These are phyloP conservation scores for Drosophila paranaensis DNA, from an alignment of 2,888 invertebrate species.

Conservation along the genomic window DNA sequence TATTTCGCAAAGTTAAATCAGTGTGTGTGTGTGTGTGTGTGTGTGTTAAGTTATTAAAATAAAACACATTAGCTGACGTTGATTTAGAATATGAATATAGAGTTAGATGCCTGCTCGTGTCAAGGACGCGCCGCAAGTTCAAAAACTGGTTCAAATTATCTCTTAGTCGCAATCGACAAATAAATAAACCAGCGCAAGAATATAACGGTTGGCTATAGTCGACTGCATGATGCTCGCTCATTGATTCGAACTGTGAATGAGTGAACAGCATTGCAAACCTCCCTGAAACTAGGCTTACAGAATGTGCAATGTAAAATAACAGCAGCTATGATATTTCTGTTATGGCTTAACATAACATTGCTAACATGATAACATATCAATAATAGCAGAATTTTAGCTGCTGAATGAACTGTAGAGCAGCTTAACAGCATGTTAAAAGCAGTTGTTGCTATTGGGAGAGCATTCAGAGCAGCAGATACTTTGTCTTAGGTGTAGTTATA, in stretches of 20 bases:
- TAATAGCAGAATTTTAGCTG: no score
- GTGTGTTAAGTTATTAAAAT: neutral
- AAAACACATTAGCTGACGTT: neutral
- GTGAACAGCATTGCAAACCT: neutral
- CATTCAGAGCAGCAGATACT: no score
- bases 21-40: neutral
- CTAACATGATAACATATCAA: no score
- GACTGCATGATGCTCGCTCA: neutral
- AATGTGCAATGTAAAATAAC: neutral
- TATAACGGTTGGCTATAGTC: no score
- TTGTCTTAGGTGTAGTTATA: no score
- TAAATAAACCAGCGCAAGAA: neutral
- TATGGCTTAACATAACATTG: no score
- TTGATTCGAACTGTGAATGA: neutral
- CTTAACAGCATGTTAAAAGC: no score
- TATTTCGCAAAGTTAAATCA: neutral
- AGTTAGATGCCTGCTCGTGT: neutral
- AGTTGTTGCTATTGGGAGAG: no score
- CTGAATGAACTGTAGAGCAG: no score
- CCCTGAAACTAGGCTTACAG: neutral
- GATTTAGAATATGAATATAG: neutral
- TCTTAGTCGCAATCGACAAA: conserved; percentile 1
- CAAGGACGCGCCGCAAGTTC: conserved; percentile 20
- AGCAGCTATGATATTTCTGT: no score
- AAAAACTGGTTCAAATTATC: conserved; percentile 18